phyloP scores from a whole-genome alignment of 2,888 invertebrate genomes.

The Epicampocera succincta region DNA sequence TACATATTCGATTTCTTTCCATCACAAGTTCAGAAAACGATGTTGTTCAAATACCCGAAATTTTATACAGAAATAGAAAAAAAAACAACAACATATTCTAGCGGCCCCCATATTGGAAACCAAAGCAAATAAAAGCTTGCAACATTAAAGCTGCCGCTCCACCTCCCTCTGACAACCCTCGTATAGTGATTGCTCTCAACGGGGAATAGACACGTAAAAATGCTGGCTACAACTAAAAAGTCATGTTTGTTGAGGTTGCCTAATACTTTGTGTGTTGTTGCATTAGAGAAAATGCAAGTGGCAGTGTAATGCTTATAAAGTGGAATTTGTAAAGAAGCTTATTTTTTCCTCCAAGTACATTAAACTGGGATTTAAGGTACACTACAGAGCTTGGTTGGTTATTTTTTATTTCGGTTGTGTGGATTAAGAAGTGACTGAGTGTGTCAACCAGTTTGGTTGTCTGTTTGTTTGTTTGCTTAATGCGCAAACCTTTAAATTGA shows the following conservation, averaged over 20 bases:
- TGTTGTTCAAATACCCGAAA: too few species aligned
- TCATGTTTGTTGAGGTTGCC: constrained; percentile 60
- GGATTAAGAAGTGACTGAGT: background rate
- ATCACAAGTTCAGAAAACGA: too few species aligned
- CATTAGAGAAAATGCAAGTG: constrained; percentile 61
- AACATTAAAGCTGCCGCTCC: too few species aligned
- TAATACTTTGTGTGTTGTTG: constrained; percentile 45
- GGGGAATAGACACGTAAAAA: constrained; percentile 21
- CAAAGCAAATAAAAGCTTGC: too few species aligned
- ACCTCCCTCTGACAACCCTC: background rate
- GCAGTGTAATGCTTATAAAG: constrained; percentile 55
- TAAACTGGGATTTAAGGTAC: constrained; percentile 52
- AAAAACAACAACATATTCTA: too few species aligned
- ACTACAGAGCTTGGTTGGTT: background rate
- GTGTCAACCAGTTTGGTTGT: constrained; percentile 3
- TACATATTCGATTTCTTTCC: too few species aligned
- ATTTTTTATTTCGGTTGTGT: constrained; percentile 38
- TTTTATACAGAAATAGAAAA: too few species aligned
- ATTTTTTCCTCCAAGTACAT: constrained; percentile 49
- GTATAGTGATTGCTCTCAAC: constrained; percentile 19
- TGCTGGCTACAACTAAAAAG: constrained; percentile 37
- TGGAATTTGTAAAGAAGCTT: constrained; percentile 68
- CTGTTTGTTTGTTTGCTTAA: constrained; percentile 24
- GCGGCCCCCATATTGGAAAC: too few species aligned
- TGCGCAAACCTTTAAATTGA: constrained; percentile 48